Conservation (phyloP, 1,140 invertebrate species). For the Thalassaphorura encarpata region DNA sequence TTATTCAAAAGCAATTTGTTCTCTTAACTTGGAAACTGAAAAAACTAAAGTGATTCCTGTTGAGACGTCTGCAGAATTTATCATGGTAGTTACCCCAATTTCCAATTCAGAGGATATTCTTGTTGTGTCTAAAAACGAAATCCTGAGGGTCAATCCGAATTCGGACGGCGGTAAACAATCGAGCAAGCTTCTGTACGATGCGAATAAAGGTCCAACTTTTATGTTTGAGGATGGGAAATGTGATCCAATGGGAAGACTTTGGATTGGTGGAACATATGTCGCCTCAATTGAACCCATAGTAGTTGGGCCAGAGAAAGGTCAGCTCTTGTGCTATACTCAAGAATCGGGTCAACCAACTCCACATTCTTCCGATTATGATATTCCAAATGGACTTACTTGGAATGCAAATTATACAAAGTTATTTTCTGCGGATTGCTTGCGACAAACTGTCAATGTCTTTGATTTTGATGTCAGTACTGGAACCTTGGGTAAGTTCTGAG, state of each 20-base stretch:
- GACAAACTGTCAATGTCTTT: not conserved
- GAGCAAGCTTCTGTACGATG: not conserved
- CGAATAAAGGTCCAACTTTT: not conserved
- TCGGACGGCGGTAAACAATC: not conserved
- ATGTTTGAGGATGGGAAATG: not conserved
- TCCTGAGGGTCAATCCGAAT: not conserved
- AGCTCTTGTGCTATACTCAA: not conserved
- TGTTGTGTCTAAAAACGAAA: too few species aligned
- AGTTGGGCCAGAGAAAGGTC: not conserved
- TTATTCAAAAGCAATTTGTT: not conserved
- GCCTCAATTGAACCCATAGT: not conserved
- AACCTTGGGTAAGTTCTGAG: too few species aligned
- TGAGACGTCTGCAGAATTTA: not conserved
- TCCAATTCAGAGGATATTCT: not conserved
- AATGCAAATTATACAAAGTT: not conserved
- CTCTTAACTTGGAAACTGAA: not conserved
- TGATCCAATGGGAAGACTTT: not conserved
- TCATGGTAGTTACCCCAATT: too few species aligned
- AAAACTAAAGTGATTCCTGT: not conserved
- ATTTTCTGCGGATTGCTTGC: not conserved
- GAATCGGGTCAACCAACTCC: too few species aligned
- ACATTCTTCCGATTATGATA: too few species aligned
- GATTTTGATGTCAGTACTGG: too few species aligned
- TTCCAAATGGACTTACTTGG: not conserved
- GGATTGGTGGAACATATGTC: not conserved